phyloP scores from a whole-genome alignment of 2,888 invertebrate species.

The Sinopyrophorus schimmeli region DNA sequence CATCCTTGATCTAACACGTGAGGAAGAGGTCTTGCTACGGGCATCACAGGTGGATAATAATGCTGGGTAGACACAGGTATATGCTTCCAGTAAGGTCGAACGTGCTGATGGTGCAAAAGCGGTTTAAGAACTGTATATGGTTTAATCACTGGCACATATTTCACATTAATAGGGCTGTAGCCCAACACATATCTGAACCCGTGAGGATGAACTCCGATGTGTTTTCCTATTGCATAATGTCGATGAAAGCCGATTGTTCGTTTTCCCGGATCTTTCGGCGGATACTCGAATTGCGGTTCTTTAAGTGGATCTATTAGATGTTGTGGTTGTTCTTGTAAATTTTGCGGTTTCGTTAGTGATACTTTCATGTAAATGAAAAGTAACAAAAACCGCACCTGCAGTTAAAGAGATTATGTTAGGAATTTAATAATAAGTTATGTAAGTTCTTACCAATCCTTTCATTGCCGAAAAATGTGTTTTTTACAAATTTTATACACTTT shows the following conservation, averaged over 20 bases:
- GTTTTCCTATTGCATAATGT: constrained; percentile 46
- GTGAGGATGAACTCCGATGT: constrained; percentile 43
- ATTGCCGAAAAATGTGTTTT: constrained; percentile 26
- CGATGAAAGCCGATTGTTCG: constrained; percentile 44
- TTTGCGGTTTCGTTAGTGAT: constrained; percentile 36
- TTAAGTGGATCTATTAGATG: constrained; percentile 45
- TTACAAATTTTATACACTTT: constrained; percentile 5
- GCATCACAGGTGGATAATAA: constrained; percentile 18
- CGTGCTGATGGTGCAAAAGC: constrained; percentile 14
- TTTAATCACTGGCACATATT: constrained; percentile 43
- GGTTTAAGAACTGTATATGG: constrained; percentile 39
- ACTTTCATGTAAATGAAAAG: constrained; percentile 31
- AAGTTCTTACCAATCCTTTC: constrained; percentile 33
- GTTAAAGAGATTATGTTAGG: too few relatives aligned
- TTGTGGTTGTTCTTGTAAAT: constrained; percentile 37
- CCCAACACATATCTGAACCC: constrained; percentile 45
- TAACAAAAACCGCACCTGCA: constrained; percentile 28
- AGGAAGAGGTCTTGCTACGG: constrained; percentile 5
- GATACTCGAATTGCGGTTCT: constrained; percentile 37
- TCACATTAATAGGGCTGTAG: constrained; percentile 44
- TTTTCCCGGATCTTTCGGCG: constrained; percentile 45
- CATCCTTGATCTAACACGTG: constrained; percentile 21
- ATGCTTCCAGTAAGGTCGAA: constrained; percentile 14
- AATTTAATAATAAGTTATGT: too few relatives aligned
- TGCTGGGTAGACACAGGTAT: constrained; percentile 5